Conservation (phyloP, 1,140 invertebrate genomes). For the Rhizoglyphus robini region DNA sequence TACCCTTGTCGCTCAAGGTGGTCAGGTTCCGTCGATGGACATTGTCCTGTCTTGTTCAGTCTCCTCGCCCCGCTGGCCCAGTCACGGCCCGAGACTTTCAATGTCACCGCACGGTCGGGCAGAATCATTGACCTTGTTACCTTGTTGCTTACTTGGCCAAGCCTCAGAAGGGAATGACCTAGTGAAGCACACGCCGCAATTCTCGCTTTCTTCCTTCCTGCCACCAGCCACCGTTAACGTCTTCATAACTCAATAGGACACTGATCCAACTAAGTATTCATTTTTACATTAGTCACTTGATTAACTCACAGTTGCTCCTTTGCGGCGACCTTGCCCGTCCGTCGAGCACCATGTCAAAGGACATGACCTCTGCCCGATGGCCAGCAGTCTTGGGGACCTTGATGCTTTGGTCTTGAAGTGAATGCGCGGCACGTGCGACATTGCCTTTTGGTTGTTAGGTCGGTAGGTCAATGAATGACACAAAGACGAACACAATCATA, state of each 20-base stretch:
- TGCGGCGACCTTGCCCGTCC: neutral
- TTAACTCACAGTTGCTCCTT: conserved; percentile 9
- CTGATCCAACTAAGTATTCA: too few relatives aligned
- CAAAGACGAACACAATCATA: neutral
- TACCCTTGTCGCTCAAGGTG: neutral
- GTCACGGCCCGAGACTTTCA: neutral
- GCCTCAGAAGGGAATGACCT: conserved; percentile 6
- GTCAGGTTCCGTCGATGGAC: conserved; percentile 4
- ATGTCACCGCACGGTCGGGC: neutral
- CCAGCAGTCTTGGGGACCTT: neutral
- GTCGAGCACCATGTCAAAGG: neutral
- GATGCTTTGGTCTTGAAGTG: neutral
- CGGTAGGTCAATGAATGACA: neutral
- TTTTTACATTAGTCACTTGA: conserved; percentile 7
- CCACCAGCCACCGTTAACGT: neutral
- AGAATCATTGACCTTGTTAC: conserved; percentile 11
- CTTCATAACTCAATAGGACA: neutral
- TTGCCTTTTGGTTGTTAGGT: conserved; percentile 5
- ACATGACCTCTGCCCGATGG: neutral
- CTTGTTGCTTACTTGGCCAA: neutral
- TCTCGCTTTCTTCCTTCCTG: neutral
- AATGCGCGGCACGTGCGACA: neutral
- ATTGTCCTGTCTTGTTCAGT: neutral
- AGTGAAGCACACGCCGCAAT: too few relatives aligned
- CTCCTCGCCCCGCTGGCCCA: neutral